Base-by-base conservation (phyloP, 1,140 invertebrate species). In the Hypsibius dujardini region DNA sequence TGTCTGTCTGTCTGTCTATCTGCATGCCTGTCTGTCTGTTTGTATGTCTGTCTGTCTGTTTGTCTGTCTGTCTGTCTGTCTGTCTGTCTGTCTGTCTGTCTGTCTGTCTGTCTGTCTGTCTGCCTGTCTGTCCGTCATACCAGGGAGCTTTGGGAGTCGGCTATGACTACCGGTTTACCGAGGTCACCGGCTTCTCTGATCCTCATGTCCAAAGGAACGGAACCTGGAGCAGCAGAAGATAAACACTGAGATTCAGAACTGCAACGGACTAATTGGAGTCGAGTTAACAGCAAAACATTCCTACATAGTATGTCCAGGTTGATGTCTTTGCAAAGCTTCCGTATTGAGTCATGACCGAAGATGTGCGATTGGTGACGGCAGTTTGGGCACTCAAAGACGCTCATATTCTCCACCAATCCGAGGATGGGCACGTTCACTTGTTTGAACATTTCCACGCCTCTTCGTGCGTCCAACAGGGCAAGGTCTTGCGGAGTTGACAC, bases 341-440 rank as follows among this genome's bases (percentile, higher is more conserved):
- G 46, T 15, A 74, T 76, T 40, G 76, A 75, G 70, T 72, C 72
- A 60, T 72, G 15, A 47, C 76, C 76, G 73, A 79, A 79, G 67
- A 78, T 77, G 73, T 77, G 72, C 71, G 74, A 70, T 72, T 71
- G 70, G 73, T 74, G 67, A 1, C 75, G 81, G 77, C 90, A 92
- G 47, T 86, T 85, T 0, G 84, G 80, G 79, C 90, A 92, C 83
- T 72, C 62, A 56, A 73, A 76, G 15, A 60, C 42, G 59, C 70
- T 86, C 90, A 94, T 94, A 78, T 93, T 94, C 76, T 91, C 86
- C 1, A 92, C 85, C 71, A 92, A 79, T 15, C 90, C 90, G 70
- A 88, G 81, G 59, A 92, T 82, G 1, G 89, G 89, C 70, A 92
- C 84, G 70, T 86, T 82, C 1, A 92, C 78, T 77, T 87, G 90